These are phyloP conservation scores for Drosophila ercepeae DNA, from an alignment of 1,140 invertebrate species.

Conservation along the genomic window DNA sequence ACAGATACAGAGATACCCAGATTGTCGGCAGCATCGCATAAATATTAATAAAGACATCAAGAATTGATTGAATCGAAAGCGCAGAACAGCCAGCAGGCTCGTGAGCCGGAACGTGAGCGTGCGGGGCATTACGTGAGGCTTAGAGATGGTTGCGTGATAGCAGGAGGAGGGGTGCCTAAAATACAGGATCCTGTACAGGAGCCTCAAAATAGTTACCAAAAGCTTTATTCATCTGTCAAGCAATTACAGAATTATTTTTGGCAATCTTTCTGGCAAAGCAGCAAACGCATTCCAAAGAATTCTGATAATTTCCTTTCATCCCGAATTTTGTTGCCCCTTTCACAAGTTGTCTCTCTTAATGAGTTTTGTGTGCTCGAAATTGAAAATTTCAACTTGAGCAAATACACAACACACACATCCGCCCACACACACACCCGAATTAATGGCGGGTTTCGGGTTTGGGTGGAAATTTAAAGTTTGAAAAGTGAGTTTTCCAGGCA, in stretches of 20 bases:
- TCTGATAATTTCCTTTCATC: slow-evolving; percentile 25
- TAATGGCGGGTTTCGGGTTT: neutral
- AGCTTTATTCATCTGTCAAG: no score
- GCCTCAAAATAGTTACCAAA: no score
- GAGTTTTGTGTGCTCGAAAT: slow-evolving; percentile 45
- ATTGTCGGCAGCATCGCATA: slow-evolving; percentile 58
- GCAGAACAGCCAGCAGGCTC: slow-evolving; percentile 20
- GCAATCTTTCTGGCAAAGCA: no score
- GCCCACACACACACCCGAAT: neutral
- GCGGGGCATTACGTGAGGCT: slow-evolving; percentile 25
- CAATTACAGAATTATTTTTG: no score
- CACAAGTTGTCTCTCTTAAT: slow-evolving; percentile 36
- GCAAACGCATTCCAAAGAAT: slow-evolving; percentile 2
- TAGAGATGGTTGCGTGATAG: slow-evolving; percentile 16
- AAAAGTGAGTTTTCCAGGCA: neutral
- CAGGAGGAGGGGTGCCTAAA: no score
- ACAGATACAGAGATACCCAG: slow-evolving; percentile 14
- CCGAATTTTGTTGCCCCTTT: slow-evolving; percentile 32
- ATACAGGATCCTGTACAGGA: no score
- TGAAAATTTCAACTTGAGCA: slow-evolving; percentile 47
- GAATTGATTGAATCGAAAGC: slow-evolving; percentile 71
- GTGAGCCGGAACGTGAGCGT: slow-evolving; percentile 7
- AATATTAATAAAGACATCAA: slow-evolving; percentile 79
- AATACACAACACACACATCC: slow-evolving; percentile 30
- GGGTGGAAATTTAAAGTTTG: neutral